Evolutionary conservation across 2,888 invertebrate species (phyloP).

Genomic region (Drosophila neutralis): DNA sequence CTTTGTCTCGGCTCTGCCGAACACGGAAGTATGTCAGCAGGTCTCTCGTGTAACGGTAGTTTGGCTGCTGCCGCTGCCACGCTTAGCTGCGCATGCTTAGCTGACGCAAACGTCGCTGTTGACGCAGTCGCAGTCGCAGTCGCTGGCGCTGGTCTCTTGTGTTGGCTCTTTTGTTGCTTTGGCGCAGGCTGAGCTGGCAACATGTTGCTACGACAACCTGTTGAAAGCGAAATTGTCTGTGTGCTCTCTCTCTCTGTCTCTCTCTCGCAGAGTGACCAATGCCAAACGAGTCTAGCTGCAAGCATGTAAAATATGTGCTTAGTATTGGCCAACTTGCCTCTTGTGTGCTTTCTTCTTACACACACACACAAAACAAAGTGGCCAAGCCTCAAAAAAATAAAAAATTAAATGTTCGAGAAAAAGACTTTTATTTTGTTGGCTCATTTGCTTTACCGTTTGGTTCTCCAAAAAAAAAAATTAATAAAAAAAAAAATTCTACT

Average conservation of each 20-base stretch:
- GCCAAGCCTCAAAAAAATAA: constrained; percentile 76
- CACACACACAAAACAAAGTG: constrained; percentile 28
- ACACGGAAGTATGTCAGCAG: constrained; percentile 86
- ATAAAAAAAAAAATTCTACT: constrained; percentile 26
- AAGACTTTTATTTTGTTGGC: constrained; percentile 50
- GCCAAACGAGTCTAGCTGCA: constrained; percentile 52
- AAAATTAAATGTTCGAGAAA: constrained; percentile 74
- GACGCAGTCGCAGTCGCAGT: constrained; percentile 26
- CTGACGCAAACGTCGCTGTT: constrained; percentile 55
- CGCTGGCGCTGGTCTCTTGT: constrained; percentile 26
- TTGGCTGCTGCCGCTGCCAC: constrained; percentile 68
- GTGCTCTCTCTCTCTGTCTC: constrained; percentile 7
- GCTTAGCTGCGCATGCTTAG: constrained; percentile 77
- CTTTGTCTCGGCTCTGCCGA: constrained; percentile 70
- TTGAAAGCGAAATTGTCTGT: constrained; percentile 84
- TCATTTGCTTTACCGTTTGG: constrained; percentile 74
- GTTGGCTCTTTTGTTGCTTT: constrained; percentile 45
- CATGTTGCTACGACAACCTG: constrained; percentile 82
- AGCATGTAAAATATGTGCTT: constrained; percentile 24
- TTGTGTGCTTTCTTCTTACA: constrained; percentile 58
- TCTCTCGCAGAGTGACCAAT: constrained; percentile 42
- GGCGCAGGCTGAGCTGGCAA: constrained; percentile 61
- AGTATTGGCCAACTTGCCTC: constrained; percentile 39
- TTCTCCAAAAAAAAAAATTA: constrained; percentile 49
- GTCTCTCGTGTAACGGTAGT: constrained; percentile 85